phyloP scores from a whole-genome alignment of 2,113 vertebrate species.

The Mus pahari region DNA sequence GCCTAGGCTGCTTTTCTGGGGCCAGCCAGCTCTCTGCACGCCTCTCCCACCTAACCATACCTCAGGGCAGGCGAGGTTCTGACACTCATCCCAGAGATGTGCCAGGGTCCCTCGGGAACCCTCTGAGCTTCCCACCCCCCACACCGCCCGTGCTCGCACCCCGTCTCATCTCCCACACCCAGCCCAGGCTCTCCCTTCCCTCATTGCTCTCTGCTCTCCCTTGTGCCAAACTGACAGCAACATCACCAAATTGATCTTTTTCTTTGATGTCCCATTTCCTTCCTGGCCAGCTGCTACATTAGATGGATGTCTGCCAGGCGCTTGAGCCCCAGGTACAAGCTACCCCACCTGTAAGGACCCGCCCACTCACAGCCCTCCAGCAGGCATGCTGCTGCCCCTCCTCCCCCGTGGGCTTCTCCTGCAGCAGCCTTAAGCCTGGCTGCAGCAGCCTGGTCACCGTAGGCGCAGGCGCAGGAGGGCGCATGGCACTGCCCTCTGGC shows the following conservation, averaged over 20 bases:
- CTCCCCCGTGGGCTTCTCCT: neutral
- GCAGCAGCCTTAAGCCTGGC: neutral
- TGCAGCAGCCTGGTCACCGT: neutral
- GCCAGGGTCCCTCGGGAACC: slow-evolving; percentile 56
- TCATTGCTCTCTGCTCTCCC: slow-evolving; percentile 42
- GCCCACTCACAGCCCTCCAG: neutral
- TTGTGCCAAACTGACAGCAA: slow-evolving; percentile 86
- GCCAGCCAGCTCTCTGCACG: neutral
- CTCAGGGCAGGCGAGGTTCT: slow-evolving; percentile 63
- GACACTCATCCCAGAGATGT: slow-evolving; percentile 73
- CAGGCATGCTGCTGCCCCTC: neutral
- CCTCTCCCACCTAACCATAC: slow-evolving; percentile 59
- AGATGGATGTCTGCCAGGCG: slow-evolving; percentile 27
- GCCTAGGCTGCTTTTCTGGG: neutral
- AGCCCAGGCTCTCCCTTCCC: neutral
- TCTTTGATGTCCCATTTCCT: slow-evolving; percentile 60
- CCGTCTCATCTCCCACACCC: neutral
- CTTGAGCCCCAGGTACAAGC: slow-evolving; percentile 35
- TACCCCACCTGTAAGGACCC: slow-evolving; percentile 13
- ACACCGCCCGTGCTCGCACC: neutral
- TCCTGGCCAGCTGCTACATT: slow-evolving; percentile 70
- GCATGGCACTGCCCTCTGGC: neutral
- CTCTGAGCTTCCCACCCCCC: slow-evolving; percentile 2
- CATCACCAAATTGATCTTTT: slow-evolving; percentile 74
- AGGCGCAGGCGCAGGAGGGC: neutral